phyloP scores from a whole-genome alignment of 2,113 vertebrate species.

The Turdus rufiventris region DNA sequence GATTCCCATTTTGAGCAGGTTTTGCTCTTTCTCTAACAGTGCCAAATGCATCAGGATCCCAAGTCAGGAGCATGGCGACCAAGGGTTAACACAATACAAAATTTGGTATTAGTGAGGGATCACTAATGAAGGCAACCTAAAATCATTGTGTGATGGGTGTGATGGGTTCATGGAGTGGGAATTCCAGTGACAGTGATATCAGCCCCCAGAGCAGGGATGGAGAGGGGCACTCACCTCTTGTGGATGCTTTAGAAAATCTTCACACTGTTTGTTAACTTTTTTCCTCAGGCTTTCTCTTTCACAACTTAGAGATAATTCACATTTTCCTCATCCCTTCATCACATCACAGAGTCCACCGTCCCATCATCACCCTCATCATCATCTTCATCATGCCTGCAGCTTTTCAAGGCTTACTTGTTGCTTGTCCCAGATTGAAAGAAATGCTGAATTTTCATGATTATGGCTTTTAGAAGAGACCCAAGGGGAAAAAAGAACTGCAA shows the following conservation, averaged over 20 bases:
- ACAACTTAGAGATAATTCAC: neutral
- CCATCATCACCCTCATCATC: neutral
- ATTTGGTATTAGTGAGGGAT: neutral
- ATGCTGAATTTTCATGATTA: neutral
- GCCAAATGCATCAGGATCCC: accelerated
- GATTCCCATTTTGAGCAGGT: neutral
- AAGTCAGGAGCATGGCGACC: neutral
- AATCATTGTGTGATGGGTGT: neutral
- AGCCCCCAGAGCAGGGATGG: neutral
- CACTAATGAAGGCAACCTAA: neutral
- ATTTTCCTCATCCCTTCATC: neutral
- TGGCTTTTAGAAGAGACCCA: neutral
- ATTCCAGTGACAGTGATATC: neutral
- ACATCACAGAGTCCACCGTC: neutral
- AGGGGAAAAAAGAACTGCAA: neutral
- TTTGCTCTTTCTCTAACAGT: neutral
- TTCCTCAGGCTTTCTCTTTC: neutral
- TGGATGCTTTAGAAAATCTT: neutral
- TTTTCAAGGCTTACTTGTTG: neutral
- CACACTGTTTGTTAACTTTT: neutral
- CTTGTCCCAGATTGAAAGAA: neutral
- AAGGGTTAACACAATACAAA: neutral
- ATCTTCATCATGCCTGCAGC: neutral
- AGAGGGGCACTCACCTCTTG: neutral
- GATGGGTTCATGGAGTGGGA: neutral